A percentile compares a stretch with the other conserved stretches of the same genome.
These are phyloP conservation scores for Tragelaphus buxtoni DNA, from an alignment of 2,113 vertebrate species.

Conservation along the genomic window DNA sequence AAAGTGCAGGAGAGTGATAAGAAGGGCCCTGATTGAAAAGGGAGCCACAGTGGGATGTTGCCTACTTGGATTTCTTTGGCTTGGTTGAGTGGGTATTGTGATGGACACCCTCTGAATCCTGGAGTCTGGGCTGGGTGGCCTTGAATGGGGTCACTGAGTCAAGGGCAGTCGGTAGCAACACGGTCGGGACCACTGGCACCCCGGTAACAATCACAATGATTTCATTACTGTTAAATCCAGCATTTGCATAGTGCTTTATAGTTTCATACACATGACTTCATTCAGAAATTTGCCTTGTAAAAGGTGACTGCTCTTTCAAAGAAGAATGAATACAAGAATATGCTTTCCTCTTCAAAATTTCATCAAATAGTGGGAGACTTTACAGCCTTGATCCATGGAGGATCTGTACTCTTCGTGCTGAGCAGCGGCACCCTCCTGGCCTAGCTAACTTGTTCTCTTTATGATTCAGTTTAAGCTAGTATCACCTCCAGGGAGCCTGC, in stretches of 20 bases:
- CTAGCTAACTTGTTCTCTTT: not conserved
- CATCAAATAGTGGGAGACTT: not conserved
- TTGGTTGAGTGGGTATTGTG: not conserved
- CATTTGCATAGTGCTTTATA: not conserved
- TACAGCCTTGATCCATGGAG: not conserved
- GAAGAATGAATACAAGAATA: not conserved
- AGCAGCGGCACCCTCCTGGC: not conserved
- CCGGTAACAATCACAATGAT: not conserved
- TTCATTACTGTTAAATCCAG: not conserved
- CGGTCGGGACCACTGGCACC: not conserved
- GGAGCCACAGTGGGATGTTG: fast-evolving
- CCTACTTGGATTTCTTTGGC: not conserved
- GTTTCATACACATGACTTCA: not conserved
- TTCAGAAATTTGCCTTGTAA: not conserved
- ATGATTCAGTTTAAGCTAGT: not conserved
- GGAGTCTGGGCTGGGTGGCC: not conserved
- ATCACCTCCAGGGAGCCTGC: not conserved
- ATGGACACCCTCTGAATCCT: not conserved
- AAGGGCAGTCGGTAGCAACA: not conserved
- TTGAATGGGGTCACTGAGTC: not conserved
- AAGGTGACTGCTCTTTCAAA: not conserved
- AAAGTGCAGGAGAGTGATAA: no score
- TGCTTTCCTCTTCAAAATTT: not conserved
- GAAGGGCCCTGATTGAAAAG: not conserved
- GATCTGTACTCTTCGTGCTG: not conserved